Evolutionary conservation across 1,140 invertebrate genomes (phyloP).

Genomic region (Pentalonia nigronervosa): DNA sequence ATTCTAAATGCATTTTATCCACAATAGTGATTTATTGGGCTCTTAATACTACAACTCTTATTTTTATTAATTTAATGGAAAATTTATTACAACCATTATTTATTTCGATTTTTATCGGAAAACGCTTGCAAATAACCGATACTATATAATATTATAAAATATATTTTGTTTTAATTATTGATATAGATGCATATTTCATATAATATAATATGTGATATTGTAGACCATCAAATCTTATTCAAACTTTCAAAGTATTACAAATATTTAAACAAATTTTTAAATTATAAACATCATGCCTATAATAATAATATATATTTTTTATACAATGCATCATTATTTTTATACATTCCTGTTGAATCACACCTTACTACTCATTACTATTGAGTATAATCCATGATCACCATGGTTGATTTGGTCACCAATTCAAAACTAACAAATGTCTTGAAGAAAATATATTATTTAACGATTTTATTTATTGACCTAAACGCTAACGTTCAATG

Average conservation of each 20-base stretch:
- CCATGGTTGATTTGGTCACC: neutral
- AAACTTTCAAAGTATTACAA: neutral
- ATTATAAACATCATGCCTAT: neutral
- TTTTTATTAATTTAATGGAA: neutral
- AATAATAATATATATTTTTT: neutral
- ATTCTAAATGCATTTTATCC: neutral
- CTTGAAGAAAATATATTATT: neutral
- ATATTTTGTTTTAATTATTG: neutral
- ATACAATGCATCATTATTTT: neutral
- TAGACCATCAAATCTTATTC: neutral
- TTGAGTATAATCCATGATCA: neutral
- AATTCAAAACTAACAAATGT: neutral
- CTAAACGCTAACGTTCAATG: too few species aligned
- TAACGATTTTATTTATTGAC: neutral
- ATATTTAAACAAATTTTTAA: neutral
- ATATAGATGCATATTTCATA: neutral
- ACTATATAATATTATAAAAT: too few species aligned
- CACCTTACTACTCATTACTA: neutral
- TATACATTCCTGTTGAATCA: neutral
- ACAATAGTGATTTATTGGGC: neutral
- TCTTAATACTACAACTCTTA: neutral
- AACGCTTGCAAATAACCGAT: neutral
- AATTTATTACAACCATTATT: neutral
- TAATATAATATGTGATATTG: neutral
- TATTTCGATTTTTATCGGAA: neutral